A percentile compares a stretch with the other conserved stretches of the same genome.
Evolutionary conservation across 2,797 vertebrate genomes (phyloP).

Genomic region (Mormyrops attenuatus): DNA sequence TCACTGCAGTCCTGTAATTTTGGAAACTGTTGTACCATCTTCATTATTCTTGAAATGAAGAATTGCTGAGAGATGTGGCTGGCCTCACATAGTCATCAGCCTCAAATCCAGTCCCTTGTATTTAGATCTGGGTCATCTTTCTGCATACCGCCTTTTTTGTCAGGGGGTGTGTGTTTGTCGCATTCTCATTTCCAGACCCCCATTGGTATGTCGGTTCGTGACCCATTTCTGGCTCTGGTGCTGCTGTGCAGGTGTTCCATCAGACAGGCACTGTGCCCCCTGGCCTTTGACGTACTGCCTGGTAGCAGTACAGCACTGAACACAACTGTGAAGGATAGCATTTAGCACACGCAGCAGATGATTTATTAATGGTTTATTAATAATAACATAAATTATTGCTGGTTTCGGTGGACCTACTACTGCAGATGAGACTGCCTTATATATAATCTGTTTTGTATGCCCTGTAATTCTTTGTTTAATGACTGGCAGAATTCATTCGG

Average conservation of each 20-base stretch:
- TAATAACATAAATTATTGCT: neutral
- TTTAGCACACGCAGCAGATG: neutral
- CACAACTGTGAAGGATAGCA: neutral
- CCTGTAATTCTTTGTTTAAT: neutral
- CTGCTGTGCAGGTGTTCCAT: slow-evolving; percentile 7
- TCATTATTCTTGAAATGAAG: neutral
- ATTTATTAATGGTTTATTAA: neutral
- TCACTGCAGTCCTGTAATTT: neutral
- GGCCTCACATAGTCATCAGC: neutral
- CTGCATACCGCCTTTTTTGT: neutral
- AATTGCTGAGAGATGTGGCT: neutral
- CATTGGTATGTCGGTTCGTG: neutral
- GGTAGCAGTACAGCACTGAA: neutral
- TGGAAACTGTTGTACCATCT: neutral
- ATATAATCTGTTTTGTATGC: neutral
- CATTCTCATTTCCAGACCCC: neutral
- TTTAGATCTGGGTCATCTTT: slow-evolving; percentile 27
- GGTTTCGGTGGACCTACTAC: neutral
- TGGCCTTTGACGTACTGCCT: neutral
- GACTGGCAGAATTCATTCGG: neutral
- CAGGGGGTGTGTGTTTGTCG: neutral
- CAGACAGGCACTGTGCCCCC: neutral
- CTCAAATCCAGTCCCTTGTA: slow-evolving; percentile 11
- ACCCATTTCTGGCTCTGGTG: neutral
- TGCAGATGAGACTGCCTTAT: neutral